Evolutionary conservation across 35 echinoderm and acorn worm genomes (phyloP).

Genomic region (Lytechinus variegatus): DNA sequence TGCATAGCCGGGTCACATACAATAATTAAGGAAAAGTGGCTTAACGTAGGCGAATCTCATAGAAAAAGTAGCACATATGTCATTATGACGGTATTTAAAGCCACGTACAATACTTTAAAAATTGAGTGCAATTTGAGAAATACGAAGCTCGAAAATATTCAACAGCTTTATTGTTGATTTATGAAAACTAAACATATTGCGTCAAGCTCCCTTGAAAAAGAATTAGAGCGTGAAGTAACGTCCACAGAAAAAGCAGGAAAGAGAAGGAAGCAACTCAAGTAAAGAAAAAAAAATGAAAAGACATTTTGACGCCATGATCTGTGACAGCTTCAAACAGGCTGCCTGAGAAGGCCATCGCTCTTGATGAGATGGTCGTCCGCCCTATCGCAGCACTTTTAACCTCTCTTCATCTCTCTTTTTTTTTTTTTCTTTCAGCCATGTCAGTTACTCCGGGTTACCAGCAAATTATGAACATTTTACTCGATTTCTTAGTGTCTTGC

Average conservation of each 20-base stretch:
- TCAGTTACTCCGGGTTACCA: neutral
- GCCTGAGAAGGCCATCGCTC: neutral
- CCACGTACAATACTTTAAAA: neutral
- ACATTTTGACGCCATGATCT: neutral
- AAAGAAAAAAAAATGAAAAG: neutral
- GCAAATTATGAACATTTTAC: conserved; percentile 6
- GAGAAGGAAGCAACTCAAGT: neutral
- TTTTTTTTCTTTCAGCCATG: neutral
- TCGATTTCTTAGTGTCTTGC: neutral
- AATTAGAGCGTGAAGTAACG: neutral
- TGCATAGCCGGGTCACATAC: too few relatives aligned
- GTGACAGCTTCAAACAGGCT: neutral
- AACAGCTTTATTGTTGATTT: neutral
- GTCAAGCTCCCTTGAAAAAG: neutral
- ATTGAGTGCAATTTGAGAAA: neutral
- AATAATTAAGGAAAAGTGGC: too few relatives aligned
- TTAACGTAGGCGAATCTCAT: too few relatives aligned
- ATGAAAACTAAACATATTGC: neutral
- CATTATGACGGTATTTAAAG: neutral
- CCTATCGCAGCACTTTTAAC: neutral
- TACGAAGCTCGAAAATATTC: neutral
- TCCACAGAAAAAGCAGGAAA: neutral
- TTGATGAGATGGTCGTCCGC: neutral
- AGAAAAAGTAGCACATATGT: neutral
- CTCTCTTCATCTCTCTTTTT: neutral